Conservation (phyloP, 2,113 vertebrate species). For the Ramphastos sulfuratus region DNA sequence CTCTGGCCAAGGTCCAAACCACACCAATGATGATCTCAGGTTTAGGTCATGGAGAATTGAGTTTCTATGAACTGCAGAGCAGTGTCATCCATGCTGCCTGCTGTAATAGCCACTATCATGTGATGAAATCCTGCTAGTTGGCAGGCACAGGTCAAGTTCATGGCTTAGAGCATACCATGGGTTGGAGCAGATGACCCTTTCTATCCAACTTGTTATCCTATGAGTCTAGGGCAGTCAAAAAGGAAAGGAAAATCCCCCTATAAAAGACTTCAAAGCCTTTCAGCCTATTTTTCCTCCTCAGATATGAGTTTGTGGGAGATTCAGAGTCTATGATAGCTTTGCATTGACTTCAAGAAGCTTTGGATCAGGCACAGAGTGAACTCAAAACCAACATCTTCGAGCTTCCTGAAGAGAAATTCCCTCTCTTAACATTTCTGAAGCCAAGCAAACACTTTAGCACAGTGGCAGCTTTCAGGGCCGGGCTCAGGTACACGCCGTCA, state of each 20-base stretch:
- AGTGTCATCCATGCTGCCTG: fast-evolving
- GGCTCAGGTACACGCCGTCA: slow-evolving; percentile 1
- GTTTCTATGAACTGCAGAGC: neutral
- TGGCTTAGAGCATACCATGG: neutral
- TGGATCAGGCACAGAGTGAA: neutral
- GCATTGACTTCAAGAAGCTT: neutral
- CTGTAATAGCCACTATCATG: neutral
- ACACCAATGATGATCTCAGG: fast-evolving
- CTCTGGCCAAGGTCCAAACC: neutral
- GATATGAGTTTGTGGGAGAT: neutral
- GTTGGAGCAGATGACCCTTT: neutral
- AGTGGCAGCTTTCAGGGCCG: slow-evolving; percentile 46
- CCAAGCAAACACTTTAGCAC: slow-evolving; percentile 61
- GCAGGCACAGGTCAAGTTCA: neutral
- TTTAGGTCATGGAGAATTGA: neutral
- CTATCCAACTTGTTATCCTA: neutral
- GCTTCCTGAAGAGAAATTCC: slow-evolving; percentile 51
- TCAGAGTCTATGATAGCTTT: neutral
- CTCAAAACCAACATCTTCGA: neutral
- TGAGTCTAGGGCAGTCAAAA: neutral
- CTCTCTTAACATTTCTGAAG: slow-evolving; percentile 45
- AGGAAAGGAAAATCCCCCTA: neutral
- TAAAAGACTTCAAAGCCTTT: neutral
- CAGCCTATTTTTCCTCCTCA: neutral
- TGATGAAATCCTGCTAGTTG: neutral